These are phyloP conservation scores for Peromyscus attwateri DNA, from an alignment of 2,797 vertebrate species.

Conservation along the genomic window DNA sequence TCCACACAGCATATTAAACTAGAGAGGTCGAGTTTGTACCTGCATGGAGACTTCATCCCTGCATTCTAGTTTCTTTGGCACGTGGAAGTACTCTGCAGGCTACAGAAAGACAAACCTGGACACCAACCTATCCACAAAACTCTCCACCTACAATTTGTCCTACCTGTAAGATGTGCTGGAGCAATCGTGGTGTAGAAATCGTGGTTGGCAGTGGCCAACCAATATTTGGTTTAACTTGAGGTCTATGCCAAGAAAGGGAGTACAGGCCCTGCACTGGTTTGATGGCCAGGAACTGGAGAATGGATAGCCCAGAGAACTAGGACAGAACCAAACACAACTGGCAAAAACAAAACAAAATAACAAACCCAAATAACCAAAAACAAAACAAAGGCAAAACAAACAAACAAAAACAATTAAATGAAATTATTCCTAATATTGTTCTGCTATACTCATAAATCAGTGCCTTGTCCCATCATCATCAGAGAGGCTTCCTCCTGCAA, in stretches of 20 bases:
- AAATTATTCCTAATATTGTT: not conserved
- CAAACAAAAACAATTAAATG: not conserved
- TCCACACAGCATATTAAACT: not conserved
- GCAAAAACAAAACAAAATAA: not conserved
- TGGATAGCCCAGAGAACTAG: not conserved
- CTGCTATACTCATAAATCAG: not conserved
- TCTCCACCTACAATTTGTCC: not conserved
- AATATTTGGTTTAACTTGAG: not conserved
- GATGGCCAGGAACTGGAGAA: not conserved
- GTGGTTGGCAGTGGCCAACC: not conserved
- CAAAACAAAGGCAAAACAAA: not conserved
- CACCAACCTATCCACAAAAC: not conserved
- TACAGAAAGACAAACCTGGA: not conserved
- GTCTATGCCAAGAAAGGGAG: not conserved
- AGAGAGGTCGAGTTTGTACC: not conserved
- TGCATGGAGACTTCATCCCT: not conserved
- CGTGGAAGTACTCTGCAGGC: not conserved
- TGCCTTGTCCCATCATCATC: not conserved
- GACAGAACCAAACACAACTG: not conserved
- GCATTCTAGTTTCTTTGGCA: not conserved
- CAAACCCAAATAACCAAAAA: no score
- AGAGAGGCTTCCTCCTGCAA: not conserved
- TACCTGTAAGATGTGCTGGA: not conserved
- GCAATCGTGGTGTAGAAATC: not conserved
- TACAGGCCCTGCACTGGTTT: not conserved